phyloP scores from a whole-genome alignment of 2,113 vertebrate species.

The Cyphomyrus discorhynchus region DNA sequence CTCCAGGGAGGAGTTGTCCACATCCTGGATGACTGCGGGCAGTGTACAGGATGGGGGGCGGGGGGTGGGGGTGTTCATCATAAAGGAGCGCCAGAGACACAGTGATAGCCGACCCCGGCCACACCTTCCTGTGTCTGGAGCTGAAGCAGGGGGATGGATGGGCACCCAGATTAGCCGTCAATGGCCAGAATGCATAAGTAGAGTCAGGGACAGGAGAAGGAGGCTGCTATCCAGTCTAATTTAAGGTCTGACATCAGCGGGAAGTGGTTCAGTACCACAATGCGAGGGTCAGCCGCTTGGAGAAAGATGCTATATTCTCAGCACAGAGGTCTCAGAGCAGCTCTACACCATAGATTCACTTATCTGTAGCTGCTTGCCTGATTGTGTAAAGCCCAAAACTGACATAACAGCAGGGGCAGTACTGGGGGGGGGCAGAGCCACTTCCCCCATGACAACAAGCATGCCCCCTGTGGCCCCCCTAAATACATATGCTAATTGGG shows the following conservation, averaged over 20 bases:
- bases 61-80: background rate
- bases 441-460: too few relatives aligned
- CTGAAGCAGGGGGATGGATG: background rate
- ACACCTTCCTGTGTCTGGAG: background rate
- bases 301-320: background rate
- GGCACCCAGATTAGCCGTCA: background rate
- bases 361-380: background rate
- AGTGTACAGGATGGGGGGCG: background rate
- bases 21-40: constrained; percentile 84
- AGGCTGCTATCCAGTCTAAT: background rate
- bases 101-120: background rate
- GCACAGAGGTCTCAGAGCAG: background rate
- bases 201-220: background rate
- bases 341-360: background rate
- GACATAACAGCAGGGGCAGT: background rate
- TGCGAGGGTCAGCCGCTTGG: background rate
- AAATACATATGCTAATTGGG: background rate
- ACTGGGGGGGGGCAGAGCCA: too few relatives aligned
- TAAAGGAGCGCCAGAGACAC: background rate
- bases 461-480: background rate
- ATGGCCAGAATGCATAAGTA: background rate
- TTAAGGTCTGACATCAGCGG: background rate
- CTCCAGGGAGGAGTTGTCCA: constrained; percentile 79
- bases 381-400: background rate
- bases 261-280: background rate